Evolutionary conservation across 2,888 invertebrate species (phyloP).

Genomic region (Saturnia japonica): DNA sequence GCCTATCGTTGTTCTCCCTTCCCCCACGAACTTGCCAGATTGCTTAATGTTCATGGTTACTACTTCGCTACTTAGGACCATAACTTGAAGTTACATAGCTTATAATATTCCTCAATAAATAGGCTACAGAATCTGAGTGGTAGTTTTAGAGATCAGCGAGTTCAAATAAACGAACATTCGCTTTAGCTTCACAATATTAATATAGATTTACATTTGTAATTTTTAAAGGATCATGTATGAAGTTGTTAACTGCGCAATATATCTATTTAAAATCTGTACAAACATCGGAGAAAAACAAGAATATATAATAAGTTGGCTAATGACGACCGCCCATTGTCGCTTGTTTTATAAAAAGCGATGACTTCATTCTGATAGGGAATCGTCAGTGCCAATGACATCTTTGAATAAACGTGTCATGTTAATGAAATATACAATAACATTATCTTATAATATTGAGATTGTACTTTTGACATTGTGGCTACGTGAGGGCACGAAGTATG

Average conservation of each 20-base stretch:
- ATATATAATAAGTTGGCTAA: conserved; percentile 57
- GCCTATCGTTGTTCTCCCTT: too few species aligned
- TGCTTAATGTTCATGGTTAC: too few species aligned
- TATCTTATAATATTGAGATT: not conserved
- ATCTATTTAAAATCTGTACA: conserved; percentile 66
- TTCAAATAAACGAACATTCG: not conserved
- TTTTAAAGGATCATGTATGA: not conserved
- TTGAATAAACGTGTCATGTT: conserved; percentile 16
- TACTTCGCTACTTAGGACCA: too few species aligned
- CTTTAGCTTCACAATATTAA: too few species aligned
- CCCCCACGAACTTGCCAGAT: too few species aligned
- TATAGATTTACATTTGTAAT: not conserved
- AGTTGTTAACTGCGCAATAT: conserved; percentile 62
- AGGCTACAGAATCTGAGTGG: too few species aligned
- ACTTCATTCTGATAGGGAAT: conserved; percentile 55
- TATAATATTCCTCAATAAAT: too few species aligned
- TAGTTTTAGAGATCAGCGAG: not conserved
- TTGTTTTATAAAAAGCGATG: conserved; percentile 56
- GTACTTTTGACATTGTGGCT: not conserved
- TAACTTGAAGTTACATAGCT: too few species aligned
- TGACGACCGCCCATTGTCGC: conserved; percentile 57
- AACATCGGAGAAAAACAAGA: conserved; percentile 66
- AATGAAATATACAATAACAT: conserved; percentile 19
- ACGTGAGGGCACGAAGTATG: not conserved
- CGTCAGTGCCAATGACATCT: conserved; percentile 50